Evolutionary conservation across 2,797 vertebrate species (phyloP).

Genomic region (Psittacula echo): DNA sequence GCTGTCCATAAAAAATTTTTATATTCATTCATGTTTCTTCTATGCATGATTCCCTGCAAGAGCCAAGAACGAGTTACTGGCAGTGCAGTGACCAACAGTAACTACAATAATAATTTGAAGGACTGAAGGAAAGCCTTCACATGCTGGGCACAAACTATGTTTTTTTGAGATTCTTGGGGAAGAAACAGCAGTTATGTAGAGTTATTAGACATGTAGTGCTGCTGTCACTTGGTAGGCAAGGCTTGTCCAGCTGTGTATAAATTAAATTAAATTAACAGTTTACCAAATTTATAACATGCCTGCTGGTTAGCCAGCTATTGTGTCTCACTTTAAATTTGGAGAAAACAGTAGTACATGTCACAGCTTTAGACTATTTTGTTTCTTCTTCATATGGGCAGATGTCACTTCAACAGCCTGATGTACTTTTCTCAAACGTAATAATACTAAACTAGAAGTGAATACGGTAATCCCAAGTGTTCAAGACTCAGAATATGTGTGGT

Average conservation of each 20-base stretch:
- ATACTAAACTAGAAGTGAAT: neutral
- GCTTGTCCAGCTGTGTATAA: neutral
- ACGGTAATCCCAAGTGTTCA: neutral
- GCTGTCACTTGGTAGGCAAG: neutral
- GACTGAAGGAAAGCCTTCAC: neutral
- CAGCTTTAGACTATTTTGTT: neutral
- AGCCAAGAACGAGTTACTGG: neutral
- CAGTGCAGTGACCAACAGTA: neutral
- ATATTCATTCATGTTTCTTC: neutral
- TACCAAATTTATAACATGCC: neutral
- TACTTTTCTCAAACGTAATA: neutral
- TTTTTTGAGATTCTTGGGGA: neutral
- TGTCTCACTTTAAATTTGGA: neutral
- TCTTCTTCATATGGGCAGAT: neutral
- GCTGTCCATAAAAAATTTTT: neutral
- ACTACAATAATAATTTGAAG: neutral
- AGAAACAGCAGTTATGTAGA: neutral
- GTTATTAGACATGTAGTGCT: neutral
- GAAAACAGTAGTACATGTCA: neutral
- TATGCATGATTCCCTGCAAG: neutral
- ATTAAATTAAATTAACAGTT: neutral
- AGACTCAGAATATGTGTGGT: neutral
- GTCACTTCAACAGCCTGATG: neutral
- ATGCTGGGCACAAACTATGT: neutral
- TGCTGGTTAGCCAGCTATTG: neutral